Evolutionary conservation across 2,888 invertebrate genomes (phyloP), one percentile per base, ranked within the genome.

Genomic region (Drosophila rubida): DNA sequence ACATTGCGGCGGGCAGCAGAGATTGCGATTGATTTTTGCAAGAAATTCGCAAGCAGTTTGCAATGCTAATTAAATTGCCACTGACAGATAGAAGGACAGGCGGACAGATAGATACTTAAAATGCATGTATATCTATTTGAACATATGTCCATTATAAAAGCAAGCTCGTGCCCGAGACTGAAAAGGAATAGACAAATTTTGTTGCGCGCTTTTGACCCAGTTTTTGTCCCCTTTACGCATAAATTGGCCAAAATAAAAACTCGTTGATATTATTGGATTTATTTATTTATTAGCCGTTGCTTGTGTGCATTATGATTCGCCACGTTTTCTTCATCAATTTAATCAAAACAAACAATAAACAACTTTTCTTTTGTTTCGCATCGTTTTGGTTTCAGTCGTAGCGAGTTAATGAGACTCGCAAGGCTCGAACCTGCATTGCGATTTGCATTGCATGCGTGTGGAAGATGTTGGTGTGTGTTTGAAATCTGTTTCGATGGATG

Each of bases 21-120:
- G 27, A 51, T 45, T 45, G 51, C 62, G 64, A 69, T 73, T 76
- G 73, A 78, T 69, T 80, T 77, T 69, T 64, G 73, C 70, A 63
- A 65, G 44, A 67, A 65, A 76, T 64, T 72, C 69, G 78, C 75
- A 66, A 69, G 69, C 49, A 50, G 60, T 68, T 77, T 64, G 75
- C 69, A 77, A 70, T 78, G 78, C 68, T 78, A 80, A 80, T 78
- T 71, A 80, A 74, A 77, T 62, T 60, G 69, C 59, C 61, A 55
- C 22, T 53, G 54, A 53, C 55, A 63, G 42, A 44, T 41, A 41
- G 39, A 69, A 53, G 55, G 62, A 39, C 58, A 58, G 42, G 14
- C 27, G 25, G 9, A 48, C 25, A 32, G 22, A 44, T 27, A 44
- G 41, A 53, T 54, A 54, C 42, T 16, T 45, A 50, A 44, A 50